These are phyloP conservation scores for Coturnix japonica DNA, from an alignment of 2,113 vertebrate species.

Conservation along the genomic window DNA sequence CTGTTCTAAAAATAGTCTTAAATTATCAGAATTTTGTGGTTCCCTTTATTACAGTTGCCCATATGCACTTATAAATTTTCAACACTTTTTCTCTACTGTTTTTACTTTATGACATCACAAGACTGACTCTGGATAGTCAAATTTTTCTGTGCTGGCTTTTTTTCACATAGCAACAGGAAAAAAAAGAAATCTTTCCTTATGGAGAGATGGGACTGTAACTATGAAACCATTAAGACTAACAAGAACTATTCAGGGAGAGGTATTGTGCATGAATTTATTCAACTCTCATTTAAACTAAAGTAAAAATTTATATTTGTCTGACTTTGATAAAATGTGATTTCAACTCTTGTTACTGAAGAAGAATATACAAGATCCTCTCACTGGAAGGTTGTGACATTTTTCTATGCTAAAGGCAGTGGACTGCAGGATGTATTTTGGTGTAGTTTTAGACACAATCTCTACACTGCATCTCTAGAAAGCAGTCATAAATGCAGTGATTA, in stretches of 20 bases:
- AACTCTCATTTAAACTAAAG: not conserved
- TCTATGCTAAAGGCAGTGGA: not conserved
- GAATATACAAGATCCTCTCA: not conserved
- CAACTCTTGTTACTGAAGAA: not conserved
- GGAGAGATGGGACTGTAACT: not conserved
- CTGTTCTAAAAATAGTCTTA: not conserved
- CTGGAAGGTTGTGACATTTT: not conserved
- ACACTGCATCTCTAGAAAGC: not conserved
- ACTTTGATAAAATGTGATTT: not conserved
- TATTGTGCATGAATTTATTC: not conserved
- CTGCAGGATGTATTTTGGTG: not conserved
- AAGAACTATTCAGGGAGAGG: not conserved
- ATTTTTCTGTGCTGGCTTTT: not conserved
- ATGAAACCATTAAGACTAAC: not conserved
- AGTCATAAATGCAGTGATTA: not conserved
- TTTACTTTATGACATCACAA: fast-evolving
- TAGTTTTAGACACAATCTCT: not conserved
- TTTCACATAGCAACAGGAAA: not conserved
- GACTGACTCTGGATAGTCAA: not conserved
- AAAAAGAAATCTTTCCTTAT: not conserved
- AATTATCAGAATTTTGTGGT: not conserved
- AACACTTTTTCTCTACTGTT: not conserved
- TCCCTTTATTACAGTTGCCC: not conserved
- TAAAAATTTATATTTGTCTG: not conserved
- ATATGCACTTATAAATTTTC: not conserved